phyloP scores from a whole-genome alignment of 1,140 invertebrate species.

The Solenopsis invicta region DNA sequence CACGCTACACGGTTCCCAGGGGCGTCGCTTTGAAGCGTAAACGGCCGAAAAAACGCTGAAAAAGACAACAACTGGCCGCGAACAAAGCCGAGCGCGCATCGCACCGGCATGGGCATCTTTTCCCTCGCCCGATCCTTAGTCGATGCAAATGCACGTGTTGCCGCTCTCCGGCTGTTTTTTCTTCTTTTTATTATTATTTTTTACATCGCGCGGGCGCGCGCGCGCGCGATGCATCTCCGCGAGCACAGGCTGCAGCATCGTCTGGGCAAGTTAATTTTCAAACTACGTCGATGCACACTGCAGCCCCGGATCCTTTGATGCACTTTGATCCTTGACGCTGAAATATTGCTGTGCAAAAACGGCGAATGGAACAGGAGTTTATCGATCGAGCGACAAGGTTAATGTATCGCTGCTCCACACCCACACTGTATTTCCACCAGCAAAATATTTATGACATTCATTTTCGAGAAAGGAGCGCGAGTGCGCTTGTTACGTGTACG shows the following conservation, averaged over 20 bases:
- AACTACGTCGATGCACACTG: constrained; percentile 29
- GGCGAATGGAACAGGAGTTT: constrained; percentile 19
- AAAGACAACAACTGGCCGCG: constrained; percentile 24
- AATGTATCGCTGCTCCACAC: constrained; percentile 34
- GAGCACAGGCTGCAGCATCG: background rate
- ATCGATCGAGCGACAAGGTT: constrained; percentile 49
- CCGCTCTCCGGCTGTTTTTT: background rate
- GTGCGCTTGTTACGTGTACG: too few species aligned
- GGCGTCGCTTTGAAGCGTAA: constrained; percentile 52
- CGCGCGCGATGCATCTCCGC: constrained; percentile 2
- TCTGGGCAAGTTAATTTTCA: constrained; percentile 54
- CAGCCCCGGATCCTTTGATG: constrained; percentile 44
- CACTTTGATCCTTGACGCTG: constrained; percentile 61
- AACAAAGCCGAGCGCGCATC: constrained; percentile 26
- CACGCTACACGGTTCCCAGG: constrained; percentile 22
- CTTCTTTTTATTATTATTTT: background rate
- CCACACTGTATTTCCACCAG: background rate
- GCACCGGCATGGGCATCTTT: constrained; percentile 3
- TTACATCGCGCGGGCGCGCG: background rate
- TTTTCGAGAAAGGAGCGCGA: constrained; percentile 35
- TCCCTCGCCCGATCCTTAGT: constrained; percentile 7
- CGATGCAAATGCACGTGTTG: constrained; percentile 13
- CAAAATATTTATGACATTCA: constrained; percentile 62
- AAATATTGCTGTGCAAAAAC: constrained; percentile 51
- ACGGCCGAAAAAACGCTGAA: constrained; percentile 46